Conservation (phyloP, 2,888 invertebrate genomes). For the Pristionchus exspectatus region DNA sequence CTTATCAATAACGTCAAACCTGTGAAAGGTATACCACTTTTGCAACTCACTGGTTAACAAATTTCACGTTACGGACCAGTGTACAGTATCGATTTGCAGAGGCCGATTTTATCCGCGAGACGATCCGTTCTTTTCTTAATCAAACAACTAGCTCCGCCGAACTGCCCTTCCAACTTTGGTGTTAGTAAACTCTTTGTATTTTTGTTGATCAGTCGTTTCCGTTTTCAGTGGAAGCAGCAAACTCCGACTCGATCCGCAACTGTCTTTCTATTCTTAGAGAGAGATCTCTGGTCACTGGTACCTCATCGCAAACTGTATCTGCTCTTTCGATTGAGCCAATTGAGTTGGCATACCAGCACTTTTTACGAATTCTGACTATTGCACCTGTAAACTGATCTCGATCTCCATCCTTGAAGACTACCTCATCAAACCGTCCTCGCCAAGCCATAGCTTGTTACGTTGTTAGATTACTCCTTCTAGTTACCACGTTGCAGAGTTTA, state of each 20-base stretch:
- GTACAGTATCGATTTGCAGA: background rate
- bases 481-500: background rate
- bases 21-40: constrained; percentile 11
- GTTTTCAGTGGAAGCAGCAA: constrained; percentile 72
- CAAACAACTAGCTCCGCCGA: background rate
- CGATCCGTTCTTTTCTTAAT: constrained; percentile 17
- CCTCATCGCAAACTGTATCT: background rate
- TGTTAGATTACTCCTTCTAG: background rate
- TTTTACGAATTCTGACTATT: constrained; percentile 17
- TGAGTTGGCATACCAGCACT: constrained; percentile 6
- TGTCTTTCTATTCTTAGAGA: constrained; percentile 66
- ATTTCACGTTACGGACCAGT: background rate
- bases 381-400: constrained; percentile 20
- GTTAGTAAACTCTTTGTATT: background rate
- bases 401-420: background rate
- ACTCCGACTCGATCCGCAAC: constrained; percentile 76
- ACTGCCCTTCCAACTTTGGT: constrained; percentile 30
- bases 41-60: too few species aligned
- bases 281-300: constrained; percentile 60
- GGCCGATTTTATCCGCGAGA: constrained; percentile 21
- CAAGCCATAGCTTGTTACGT: background rate
- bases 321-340: constrained; percentile 35
- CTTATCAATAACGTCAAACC: background rate
- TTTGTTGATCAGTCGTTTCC: background rate
- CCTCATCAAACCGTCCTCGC: background rate